Percentiles rank a stretch among this genome's conserved stretches.
These are phyloP conservation scores for Melangyna quadrimaculata DNA, from an alignment of 2,888 invertebrate species.

Conservation along the genomic window DNA sequence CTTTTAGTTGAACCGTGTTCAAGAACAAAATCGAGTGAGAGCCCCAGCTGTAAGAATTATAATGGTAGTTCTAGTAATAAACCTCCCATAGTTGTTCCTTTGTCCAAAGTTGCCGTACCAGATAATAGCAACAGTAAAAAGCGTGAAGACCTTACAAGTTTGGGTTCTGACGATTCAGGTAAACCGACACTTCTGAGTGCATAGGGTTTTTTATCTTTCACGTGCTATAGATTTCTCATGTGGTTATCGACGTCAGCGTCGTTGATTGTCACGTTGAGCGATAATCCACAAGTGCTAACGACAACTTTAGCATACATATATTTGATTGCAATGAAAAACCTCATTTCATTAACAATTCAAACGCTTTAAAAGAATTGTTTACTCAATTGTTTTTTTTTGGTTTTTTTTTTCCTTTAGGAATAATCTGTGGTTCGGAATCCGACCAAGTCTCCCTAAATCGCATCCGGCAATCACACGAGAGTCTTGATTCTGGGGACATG, in stretches of 20 bases:
- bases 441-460: constrained; percentile 81
- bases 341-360: background rate
- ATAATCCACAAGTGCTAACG: background rate
- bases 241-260: too few relatives aligned
- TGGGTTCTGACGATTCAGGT: constrained; percentile 84
- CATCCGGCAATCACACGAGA: constrained; percentile 86
- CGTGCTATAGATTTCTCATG: background rate
- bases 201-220: background rate
- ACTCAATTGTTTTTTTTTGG: too few relatives aligned
- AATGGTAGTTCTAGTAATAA: constrained; percentile 49
- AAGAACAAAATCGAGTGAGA: constrained; percentile 70
- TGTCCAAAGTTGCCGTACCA: constrained; percentile 71
- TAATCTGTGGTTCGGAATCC: constrained; percentile 83
- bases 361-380: background rate
- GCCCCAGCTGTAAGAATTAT: constrained; percentile 72
- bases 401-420: constrained; percentile 77
- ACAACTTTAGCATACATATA: background rate
- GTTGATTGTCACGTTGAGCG: background rate
- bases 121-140: constrained; percentile 76
- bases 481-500: constrained; percentile 86
- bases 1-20: constrained; percentile 63
- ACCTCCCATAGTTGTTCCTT: constrained; percentile 66
- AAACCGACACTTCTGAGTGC: background rate
- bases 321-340: background rate
- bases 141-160: constrained; percentile 82